Percentiles rank a stretch among this genome's conserved stretches.
Conservation (phyloP, 2,797 vertebrate species). For the Hypotaenidia philippensis region DNA sequence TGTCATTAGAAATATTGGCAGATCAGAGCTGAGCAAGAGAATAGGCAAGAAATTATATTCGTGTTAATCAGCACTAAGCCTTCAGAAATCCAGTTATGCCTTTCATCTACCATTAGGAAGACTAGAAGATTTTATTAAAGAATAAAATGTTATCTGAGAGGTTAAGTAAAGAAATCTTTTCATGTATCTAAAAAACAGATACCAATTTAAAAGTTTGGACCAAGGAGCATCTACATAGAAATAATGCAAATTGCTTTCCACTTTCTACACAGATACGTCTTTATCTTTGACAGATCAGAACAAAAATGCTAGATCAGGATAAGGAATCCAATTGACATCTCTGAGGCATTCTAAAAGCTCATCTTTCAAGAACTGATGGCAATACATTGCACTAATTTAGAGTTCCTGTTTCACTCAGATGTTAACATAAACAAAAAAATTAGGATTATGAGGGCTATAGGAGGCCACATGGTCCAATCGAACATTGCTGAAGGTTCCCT, state of each 20-base stretch:
- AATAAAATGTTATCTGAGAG: not conserved
- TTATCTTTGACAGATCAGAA: not conserved
- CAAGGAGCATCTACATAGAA: not conserved
- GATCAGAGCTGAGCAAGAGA: not conserved
- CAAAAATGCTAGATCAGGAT: not conserved
- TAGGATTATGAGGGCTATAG: not conserved
- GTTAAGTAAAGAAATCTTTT: not conserved
- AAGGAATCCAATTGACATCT: not conserved
- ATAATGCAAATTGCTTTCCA: not conserved
- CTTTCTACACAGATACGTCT: not conserved
- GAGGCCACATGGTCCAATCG: not conserved
- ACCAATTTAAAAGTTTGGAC: not conserved
- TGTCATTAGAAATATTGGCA: not conserved
- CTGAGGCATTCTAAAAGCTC: not conserved
- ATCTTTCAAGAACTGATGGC: not conserved
- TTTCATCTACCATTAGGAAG: not conserved
- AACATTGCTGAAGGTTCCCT: not conserved
- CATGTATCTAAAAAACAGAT: not conserved
- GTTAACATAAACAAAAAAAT: not conserved
- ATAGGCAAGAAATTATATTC: not conserved
- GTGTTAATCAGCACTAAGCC: not conserved
- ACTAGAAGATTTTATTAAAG: not conserved
- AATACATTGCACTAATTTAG: not conserved
- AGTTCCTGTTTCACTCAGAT: not conserved
- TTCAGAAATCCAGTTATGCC: not conserved